Conservation (phyloP, 2,888 invertebrate genomes). For the Stegana nigrithorax region DNA sequence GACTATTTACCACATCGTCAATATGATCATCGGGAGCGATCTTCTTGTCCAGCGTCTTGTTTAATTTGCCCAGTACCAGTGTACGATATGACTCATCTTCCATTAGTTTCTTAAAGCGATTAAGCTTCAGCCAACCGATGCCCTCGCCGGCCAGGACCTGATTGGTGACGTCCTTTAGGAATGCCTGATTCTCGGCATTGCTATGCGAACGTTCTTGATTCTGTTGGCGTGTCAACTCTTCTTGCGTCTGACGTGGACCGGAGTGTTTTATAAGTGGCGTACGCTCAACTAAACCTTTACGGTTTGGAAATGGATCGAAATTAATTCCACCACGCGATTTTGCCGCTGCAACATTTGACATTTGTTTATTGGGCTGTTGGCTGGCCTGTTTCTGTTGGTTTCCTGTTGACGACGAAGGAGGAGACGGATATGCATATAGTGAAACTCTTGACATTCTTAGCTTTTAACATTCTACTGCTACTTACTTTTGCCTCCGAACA, state of each 20-base stretch:
- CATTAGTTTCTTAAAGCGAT: slow-evolving; percentile 93
- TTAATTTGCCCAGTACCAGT: slow-evolving; percentile 93
- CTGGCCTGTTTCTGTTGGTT: slow-evolving; percentile 53
- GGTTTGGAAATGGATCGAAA: slow-evolving; percentile 83
- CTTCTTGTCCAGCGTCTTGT: slow-evolving; percentile 91
- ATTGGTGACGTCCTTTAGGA: slow-evolving; percentile 85
- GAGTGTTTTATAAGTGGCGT: slow-evolving; percentile 90
- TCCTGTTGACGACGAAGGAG: slow-evolving; percentile 33
- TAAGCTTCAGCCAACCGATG: slow-evolving; percentile 95
- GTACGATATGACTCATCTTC: slow-evolving; percentile 99
- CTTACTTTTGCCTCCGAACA: slow-evolving; percentile 84
- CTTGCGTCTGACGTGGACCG: slow-evolving; percentile 75
- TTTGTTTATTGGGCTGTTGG: slow-evolving; percentile 45
- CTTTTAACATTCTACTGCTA: not conserved
- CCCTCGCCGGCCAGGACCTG: slow-evolving; percentile 68
- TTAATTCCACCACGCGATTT: slow-evolving; percentile 70
- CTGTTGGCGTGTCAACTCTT: slow-evolving; percentile 77
- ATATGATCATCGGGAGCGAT: slow-evolving; percentile 96
- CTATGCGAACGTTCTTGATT: slow-evolving; percentile 79
- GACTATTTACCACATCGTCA: slow-evolving; percentile 89
- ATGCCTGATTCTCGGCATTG: slow-evolving; percentile 91
- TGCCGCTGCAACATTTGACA: slow-evolving; percentile 24
- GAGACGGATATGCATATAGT: not conserved
- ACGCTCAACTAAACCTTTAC: slow-evolving; percentile 87
- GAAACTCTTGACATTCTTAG: too few species aligned